A percentile compares a stretch with the other conserved stretches of the same genome.
These are phyloP conservation scores for Eurois occulta DNA, from an alignment of 2,888 invertebrate genomes.

Conservation along the genomic window DNA sequence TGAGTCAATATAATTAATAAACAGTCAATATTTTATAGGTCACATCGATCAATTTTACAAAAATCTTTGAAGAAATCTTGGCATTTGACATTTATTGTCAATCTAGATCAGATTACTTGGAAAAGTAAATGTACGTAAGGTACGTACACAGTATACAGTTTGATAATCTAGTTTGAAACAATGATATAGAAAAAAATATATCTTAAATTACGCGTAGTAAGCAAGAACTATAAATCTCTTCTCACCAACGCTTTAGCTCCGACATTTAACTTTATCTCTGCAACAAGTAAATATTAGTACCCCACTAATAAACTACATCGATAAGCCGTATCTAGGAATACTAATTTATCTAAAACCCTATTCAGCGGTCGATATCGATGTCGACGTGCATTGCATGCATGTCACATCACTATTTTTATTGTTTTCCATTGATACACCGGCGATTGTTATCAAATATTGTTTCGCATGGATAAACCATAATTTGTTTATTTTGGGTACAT, in stretches of 20 bases:
- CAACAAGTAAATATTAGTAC: slow-evolving; percentile 32
- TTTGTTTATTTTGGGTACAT: slow-evolving; percentile 57
- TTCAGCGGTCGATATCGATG: slow-evolving; percentile 54
- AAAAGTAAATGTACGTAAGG: neutral
- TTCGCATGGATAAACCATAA: slow-evolving; percentile 48
- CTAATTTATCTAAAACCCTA: slow-evolving; percentile 53
- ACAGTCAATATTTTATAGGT: too few relatives aligned
- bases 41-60: too few relatives aligned
- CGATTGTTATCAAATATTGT: slow-evolving; percentile 61
- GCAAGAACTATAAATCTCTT: slow-evolving; percentile 18
- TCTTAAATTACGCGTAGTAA: neutral
- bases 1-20: neutral
- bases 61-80: neutral
- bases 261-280: slow-evolving; percentile 46
- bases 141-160: neutral
- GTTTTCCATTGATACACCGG: slow-evolving; percentile 55
- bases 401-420: slow-evolving; percentile 70
- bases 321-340: slow-evolving; percentile 62
- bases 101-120: neutral
- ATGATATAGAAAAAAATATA: neutral
- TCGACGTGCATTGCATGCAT: slow-evolving; percentile 49
- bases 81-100: neutral
- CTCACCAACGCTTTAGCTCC: slow-evolving; percentile 8
- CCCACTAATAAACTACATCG: slow-evolving; percentile 55
- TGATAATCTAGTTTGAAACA: neutral